Evolutionary conservation across 2,888 invertebrate species (phyloP), one percentile per base, ranked within the genome.

Genomic region (Chalcosyrphus nemorum): DNA sequence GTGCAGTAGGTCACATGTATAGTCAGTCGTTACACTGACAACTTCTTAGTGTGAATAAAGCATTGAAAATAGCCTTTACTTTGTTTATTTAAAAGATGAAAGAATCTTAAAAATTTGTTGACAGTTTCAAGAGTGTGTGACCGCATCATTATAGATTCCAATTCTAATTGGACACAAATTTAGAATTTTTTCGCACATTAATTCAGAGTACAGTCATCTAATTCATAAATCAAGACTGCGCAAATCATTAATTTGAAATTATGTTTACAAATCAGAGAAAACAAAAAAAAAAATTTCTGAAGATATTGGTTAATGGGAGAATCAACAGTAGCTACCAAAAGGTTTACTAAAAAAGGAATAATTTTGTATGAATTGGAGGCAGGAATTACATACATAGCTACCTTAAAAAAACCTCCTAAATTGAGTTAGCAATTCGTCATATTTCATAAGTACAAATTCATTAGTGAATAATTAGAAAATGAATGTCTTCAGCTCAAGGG

Each of bases 241-340:
- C 47, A 63, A 29, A 13, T 9, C 15, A 63, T 47, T 32, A 47
- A 63, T 63, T n/a, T 29, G 27, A 27, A 27, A 41, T 43, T 61
- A 4, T 43, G 29, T 15, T 11, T 59, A 17, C 24, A 9, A 24
- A 13, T 2, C 1, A n/a, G 21, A 5, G 11, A 21, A 41, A 1
- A 24, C 27, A 4, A 27, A n/a, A n/a, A n/a, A n/a, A n/a, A n/a
- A n/a, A n/a, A n/a, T n/a, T 11, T 5, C 27, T 43, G 15, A 11
- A 43, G 1, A 11, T 15, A 4, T 29, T 9, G 9, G 27, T 27
- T 19, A 7, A 7, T n/a, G 27, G 4, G 15, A 27, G 11, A 19
- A 45, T 19, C 6, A 17, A 45, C 7, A 21, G 21, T 45, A 4
- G 2, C 11, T 11, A 0, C 21, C 4, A 21, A 19, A 45, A 45